Evolutionary conservation across 2,888 invertebrate species (phyloP).

Genomic region (Drosophila meridionalis): DNA sequence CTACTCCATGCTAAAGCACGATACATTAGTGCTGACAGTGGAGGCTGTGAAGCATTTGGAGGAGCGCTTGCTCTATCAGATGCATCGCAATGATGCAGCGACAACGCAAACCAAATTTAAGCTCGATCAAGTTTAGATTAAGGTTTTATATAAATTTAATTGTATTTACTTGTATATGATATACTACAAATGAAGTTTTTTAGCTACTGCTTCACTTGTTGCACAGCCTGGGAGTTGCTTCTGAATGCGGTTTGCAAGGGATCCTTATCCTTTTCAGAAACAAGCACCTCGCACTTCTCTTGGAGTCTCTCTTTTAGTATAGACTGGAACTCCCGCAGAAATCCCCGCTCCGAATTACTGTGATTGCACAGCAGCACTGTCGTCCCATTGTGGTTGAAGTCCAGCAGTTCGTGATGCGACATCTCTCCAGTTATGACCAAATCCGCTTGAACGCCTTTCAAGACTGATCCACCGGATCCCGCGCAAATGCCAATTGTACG

Average conservation of each 20-base stretch:
- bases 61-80: conserved; percentile 89
- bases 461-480: conserved; percentile 93
- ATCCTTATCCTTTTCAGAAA: conserved; percentile 91
- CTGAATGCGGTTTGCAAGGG: conserved; percentile 88
- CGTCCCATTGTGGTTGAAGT: conserved; percentile 91
- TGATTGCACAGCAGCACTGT: conserved; percentile 96
- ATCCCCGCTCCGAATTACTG: conserved; percentile 97
- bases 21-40: conserved; percentile 94
- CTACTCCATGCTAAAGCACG: conserved; percentile 98
- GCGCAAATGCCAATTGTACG: conserved; percentile 93
- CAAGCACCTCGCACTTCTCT: conserved; percentile 86
- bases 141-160: conserved; percentile 82
- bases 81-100: conserved; percentile 87
- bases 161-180: conserved; percentile 36
- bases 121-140: conserved; percentile 86
- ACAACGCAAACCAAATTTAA: conserved; percentile 86
- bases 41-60: conserved; percentile 94
- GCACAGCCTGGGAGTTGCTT: not conserved
- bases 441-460: conserved; percentile 90
- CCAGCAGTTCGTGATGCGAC: conserved; percentile 96
- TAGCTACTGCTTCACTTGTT: conserved; percentile 32
- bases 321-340: conserved; percentile 87
- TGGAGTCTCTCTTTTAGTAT: conserved; percentile 82
- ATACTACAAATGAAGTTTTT: conserved; percentile 47
- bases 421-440: conserved; percentile 96